Base-by-base conservation (phyloP, 2,113 vertebrate genomes). In the Caracal caracal region DNA sequence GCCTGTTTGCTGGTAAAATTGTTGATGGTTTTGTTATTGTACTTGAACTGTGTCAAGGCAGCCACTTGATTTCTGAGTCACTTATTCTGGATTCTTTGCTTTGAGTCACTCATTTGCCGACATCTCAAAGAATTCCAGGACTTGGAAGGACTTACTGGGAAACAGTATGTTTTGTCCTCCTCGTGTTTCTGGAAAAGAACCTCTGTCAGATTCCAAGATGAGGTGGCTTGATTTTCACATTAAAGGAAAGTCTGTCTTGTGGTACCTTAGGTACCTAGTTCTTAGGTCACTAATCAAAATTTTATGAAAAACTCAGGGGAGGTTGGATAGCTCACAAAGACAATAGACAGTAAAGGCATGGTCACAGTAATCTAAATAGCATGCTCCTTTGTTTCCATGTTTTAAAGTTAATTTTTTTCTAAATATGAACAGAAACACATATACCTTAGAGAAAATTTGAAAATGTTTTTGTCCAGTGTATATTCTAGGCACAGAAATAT, bases 41-140 rank as follows among this genome's bases (percentile, higher is more conserved):
- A 1, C 63, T 97, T 97, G 65, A 95, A 11, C 30, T 91, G 11
- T 93, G 70, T 66, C 47, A 97, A 12, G 94, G n/a, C 35, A 90
- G 93, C 24, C 13, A 20, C 33, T 93, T 90, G 51, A 73, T 85
- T 96, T 97, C 84, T 53, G n/a, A 96, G 95, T 95, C 79, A 85
- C n/a, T 93, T 35, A 71, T 90, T 96, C 53, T 40, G 10, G 12
- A 93, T 96, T 88, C 83, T 79, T 3, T 81, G 26, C 24, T 70
- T 86, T 90, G 26, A 85, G 81, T 90, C 37, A 79, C 26, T 94
- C 43, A 24, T 96, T 97, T 97, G 7, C 81, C 20, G 11, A 5
- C 19, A 37, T 90, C 43, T 90, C 10, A 71, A 53, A 86, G 51
- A 79, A 93, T 86, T 80, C 37, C 24, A 88, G 61, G 13, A 59